Base-by-base conservation (phyloP, 2,888 invertebrate genomes). In the Drosophila barbarae region DNA sequence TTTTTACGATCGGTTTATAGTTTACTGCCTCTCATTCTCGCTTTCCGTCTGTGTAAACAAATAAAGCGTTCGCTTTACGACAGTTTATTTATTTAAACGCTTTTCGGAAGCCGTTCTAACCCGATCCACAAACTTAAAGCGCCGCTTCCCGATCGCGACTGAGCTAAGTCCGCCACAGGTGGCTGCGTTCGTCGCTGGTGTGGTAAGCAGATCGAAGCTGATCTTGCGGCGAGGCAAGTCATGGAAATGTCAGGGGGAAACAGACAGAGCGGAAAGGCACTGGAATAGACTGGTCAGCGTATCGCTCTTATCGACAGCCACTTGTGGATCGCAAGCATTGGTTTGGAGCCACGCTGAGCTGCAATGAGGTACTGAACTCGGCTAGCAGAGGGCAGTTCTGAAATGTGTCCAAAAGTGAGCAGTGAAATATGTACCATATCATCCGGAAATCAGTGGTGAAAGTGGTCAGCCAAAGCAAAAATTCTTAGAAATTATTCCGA, bases 281-380 rank as follows among this genome's bases (percentile, higher is more conserved):
- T 21, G 46, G 12, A 26, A 34, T 18, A 6, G 46, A 30, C 47
- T 47, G 77, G 72, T 73, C 68, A 82, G 59, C 30, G 23, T 23
- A 23, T 23, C 5, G 52, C 8, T n/a, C 32, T 41, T 36, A 46
- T 58, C 36, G 15, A 21, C 36, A 41, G n/a, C 12, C 53, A 66
- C 69, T 79, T 69, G 76, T 77, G 84, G 84, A 83, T 38, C 54
- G 49, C 13, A 79, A 80, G 81, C 64, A 54, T n/a, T 8, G 78
- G 78, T 77, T 69, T 6, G 28, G 9, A 61, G 39, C 73, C 38
- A 41, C 2, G 23, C 54, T 80, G 30, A 34, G 50, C 39, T 18
- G 9, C 5, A 10, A 15, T n/a, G 9, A 18, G 26, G 50, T 54
- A 13, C 34, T 18, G 10, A 18, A 9, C 10, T 28, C 12, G 21